Evolutionary conservation across 2,113 vertebrate species (phyloP).

Genomic region (Chaetura pelagica): DNA sequence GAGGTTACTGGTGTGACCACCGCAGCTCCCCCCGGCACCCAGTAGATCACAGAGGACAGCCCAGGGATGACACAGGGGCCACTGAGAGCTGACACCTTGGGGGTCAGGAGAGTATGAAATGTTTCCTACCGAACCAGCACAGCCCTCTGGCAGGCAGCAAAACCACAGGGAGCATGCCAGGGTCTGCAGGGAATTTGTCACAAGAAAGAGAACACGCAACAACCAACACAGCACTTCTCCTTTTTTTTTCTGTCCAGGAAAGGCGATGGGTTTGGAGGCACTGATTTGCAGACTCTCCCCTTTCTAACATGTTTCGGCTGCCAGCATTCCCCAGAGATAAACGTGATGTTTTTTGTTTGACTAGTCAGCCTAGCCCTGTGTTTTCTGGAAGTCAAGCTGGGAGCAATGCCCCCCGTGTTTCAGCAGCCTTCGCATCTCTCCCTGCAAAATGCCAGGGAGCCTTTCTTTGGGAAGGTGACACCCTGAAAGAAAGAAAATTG

Average conservation of each 20-base stretch:
- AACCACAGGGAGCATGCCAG: neutral
- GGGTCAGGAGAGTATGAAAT: neutral
- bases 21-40: neutral
- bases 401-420: neutral
- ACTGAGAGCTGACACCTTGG: neutral
- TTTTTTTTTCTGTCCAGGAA: neutral
- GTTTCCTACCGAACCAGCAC: neutral
- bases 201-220: neutral
- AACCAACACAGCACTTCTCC: neutral
- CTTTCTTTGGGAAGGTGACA: neutral
- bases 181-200: constrained; percentile 4
- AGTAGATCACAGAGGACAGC: neutral
- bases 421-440: neutral
- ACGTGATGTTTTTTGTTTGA: neutral
- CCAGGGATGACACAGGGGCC: neutral
- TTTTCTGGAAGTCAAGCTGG: neutral
- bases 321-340: neutral
- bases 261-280: neutral
- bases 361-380: neutral
- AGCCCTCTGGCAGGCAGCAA: neutral
- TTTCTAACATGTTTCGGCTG: neutral
- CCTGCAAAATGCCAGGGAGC: neutral
- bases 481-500: neutral
- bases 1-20: fast-evolving
- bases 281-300: constrained; percentile 26